Evolutionary conservation across 2,888 invertebrate genomes (phyloP), one percentile per base, ranked within the genome.

Genomic region (Pammene aurita): DNA sequence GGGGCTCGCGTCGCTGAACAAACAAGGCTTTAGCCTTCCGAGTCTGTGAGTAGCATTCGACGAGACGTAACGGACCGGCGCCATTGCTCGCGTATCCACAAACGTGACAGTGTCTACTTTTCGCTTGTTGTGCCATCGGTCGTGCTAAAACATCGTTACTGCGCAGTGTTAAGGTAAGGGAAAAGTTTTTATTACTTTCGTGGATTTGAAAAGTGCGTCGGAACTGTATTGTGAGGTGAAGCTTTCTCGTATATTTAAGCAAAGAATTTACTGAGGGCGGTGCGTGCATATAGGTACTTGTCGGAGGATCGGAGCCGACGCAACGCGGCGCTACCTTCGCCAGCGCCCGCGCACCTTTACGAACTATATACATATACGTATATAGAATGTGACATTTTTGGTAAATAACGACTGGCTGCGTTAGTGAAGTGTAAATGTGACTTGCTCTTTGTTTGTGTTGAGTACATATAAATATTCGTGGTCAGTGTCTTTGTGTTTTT

Each of bases 221-320:
- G 74, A 77, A 77, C 69, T 74, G 76, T 72, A 79, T 81, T 79
- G 81, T 83, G 84, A 80, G 74, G 75, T 72, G 74, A 75, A 89
- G 91, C 90, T 91, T 91, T 92, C 91, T 86, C 87, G 84, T 80
- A 88, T 92, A 90, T 90, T 88, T 88, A 92, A 90, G 89, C 92
- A 90, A 90, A 88, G 90, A 90, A 92, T 92, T 90, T 85, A 88
- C 85, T 80, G 89, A 90, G 86, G 92, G 92, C 90, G 88, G 86
- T 88, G 87, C 85, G 85, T 87, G 87, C 85, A 85, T 84, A 84
- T 82, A 83, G 81, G 84, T 81, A 58, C 58, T 18, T 58, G 84
- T 81, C 81, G 87, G 80, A 90, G 90, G 90, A 88, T 89, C 80
- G 82, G 78, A 76, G 80, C 83, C 82, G 83, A 82, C 85, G 84